Evolutionary conservation across 2,888 invertebrate genomes (phyloP), one percentile per base, ranked within the genome.

Genomic region (Hydroisotoma schaefferi): DNA sequence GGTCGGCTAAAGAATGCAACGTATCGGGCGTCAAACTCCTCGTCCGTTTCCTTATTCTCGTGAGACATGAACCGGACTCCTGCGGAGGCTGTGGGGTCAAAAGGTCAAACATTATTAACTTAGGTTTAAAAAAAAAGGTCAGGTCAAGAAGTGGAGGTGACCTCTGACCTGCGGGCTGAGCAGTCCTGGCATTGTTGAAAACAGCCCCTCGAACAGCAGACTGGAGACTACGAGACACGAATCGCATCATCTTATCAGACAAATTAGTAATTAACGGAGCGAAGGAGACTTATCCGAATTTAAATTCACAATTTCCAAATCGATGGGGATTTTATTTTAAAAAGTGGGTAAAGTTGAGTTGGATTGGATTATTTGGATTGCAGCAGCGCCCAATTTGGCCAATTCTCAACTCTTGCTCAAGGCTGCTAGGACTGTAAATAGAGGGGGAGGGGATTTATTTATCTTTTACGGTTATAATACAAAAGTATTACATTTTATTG

Each of bases 1-100:
- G 83, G 80, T 63, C 90, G 85, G 77, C 85, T 88, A 81, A 95
- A 93, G 79, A 84, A 94, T 44, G 84, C 82, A 76, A 87, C 88
- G 77, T 88, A 93, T 76, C 87, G 85, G 73, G 82, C 79, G 78
- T 94, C 92, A 78, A 93, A 92, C 75, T 90, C 87, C 75, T 88
- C 91, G 68, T 90, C 90, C 38, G 87, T 84, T 78, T 92, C 90
- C 10, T 63, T 29, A 15, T 55, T 59, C 46, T 59, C 67, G 33
- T 66, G 66, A 1, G 61, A 61, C 57, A 57, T 64, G 22, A 46
- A 48, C 27, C 60, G 43, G 25, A 43, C 52, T 22, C 57, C 55
- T n/a, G 55, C 56, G 33, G 58, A 43, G 5, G 63, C 63, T 27
- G 56, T 40, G 22, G 55, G 52, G 49, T 6, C 15, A 40, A 33